A percentile compares a stretch with the other conserved stretches of the same genome.
These are phyloP conservation scores for Aleiodes testaceus DNA, from an alignment of 2,888 invertebrate species.

Conservation along the genomic window DNA sequence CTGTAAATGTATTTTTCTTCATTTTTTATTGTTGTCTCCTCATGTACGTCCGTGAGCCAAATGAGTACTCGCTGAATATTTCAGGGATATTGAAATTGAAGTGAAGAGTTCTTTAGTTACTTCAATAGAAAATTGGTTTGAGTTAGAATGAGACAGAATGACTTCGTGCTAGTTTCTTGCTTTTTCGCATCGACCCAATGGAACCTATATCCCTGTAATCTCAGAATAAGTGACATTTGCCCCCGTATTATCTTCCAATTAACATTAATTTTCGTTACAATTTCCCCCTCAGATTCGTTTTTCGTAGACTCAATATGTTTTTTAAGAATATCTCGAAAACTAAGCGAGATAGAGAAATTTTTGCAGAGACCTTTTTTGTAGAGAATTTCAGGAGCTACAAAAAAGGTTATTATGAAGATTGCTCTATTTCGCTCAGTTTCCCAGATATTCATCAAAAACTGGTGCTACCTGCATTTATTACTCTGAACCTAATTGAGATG, in stretches of 20 bases:
- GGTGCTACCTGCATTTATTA: not conserved
- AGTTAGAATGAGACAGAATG: slow-evolving; percentile 13
- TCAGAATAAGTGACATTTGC: slow-evolving; percentile 19
- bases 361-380: no score
- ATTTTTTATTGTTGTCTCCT: not conserved
- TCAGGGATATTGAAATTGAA: slow-evolving; percentile 18
- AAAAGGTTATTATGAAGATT: no score
- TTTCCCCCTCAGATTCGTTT: no score
- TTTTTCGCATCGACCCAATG: slow-evolving; percentile 2
- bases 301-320: no score
- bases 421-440: no score
- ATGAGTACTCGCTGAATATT: slow-evolving; percentile 16
- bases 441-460: no score
- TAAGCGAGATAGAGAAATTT: no score
- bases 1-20: no score
- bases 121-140: slow-evolving; percentile 1
- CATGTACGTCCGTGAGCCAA: slow-evolving; percentile 19
- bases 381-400: no score
- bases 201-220: slow-evolving; percentile 9
- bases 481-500: slow-evolving; percentile 16
- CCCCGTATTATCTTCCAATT: slow-evolving; percentile 2
- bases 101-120: not conserved
- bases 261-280: not conserved
- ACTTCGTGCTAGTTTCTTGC: slow-evolving; percentile 11
- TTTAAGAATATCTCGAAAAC: no score